A percentile compares a stretch with the other conserved stretches of the same genome.
These are phyloP conservation scores for Limenitis camilla DNA, from an alignment of 2,888 invertebrate species.

Conservation along the genomic window DNA sequence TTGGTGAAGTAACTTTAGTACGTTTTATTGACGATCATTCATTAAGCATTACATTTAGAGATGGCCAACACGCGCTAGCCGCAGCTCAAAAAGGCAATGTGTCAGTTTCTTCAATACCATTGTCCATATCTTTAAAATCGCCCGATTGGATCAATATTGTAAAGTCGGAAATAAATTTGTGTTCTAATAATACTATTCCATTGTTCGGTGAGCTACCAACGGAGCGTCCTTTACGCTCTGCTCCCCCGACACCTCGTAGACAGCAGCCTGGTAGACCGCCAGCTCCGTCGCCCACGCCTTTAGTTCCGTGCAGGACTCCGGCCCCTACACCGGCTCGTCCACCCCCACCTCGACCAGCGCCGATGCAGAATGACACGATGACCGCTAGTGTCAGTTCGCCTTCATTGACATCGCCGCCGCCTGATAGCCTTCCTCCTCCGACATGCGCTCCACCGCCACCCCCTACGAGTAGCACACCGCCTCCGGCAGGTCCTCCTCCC, in stretches of 20 bases:
- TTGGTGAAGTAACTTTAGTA: constrained; percentile 92
- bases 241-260: constrained; percentile 65
- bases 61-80: constrained; percentile 89
- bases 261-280: constrained; percentile 77
- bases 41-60: constrained; percentile 94
- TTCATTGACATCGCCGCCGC: constrained; percentile 60
- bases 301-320: constrained; percentile 61
- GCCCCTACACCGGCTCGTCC: constrained; percentile 70
- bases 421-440: constrained; percentile 77
- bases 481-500: constrained; percentile 53
- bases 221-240: constrained; percentile 57
- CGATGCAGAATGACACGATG: constrained; percentile 69
- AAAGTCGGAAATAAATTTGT: constrained; percentile 87
- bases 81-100: constrained; percentile 76
- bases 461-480: constrained; percentile 44
- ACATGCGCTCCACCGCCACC: constrained; percentile 77
- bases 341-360: constrained; percentile 75
- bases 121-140: constrained; percentile 85
- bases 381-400: constrained; percentile 49
- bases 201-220: constrained; percentile 71
- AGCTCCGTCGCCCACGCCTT: constrained; percentile 72
- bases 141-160: constrained; percentile 89
- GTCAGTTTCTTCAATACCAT: constrained; percentile 77
- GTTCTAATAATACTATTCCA: constrained; percentile 88
- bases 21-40: constrained; percentile 88